Evolutionary conservation across 1,140 invertebrate species (phyloP), one percentile per base, ranked within the genome.

Genomic region (Drosophila murphyi): DNA sequence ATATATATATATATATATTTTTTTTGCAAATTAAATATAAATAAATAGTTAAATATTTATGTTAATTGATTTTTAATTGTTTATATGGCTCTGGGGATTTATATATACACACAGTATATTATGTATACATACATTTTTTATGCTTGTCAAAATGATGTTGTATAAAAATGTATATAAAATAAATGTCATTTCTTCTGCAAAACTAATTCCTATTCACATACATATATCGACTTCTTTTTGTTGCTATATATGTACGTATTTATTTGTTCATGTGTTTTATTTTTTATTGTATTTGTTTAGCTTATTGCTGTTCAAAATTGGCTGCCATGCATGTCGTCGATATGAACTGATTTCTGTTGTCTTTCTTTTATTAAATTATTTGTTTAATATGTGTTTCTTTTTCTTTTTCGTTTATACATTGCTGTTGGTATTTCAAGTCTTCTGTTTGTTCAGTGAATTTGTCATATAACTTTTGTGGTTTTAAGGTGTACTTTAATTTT

Each of bases 121-220:
- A 6, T 61, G 28, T 48, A 56, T 39, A 56, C 35, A 56, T 37
- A 39, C 2, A 29, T 47, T 62, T 20, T 47, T 64, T 60, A 52
- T 59, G 45, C 52, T 60, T 61, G 39, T 82, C 67, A 67, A 82
- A 85, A 78, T 80, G 41, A 77, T 86, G 82, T 56, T 82, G 76
- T 86, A 86, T 86, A 86, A 87, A 85, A 86, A 63, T 86, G 76
- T 86, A 86, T 87, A 87, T 76, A 86, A 86, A 87, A 86, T 86
- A 87, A 87, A 87, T 77, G 39, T 68, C 50, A 75, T 76, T 69
- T 64, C 41, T 47, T 64, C 63, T 70, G 75, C 72, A 75, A 83
- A 77, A 83, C 76, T 79, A 76, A 79, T 65, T 59, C 3, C 68
- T 68, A 37, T 52, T 48, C 59, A 35, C 65, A 59, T 69, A 41